phyloP scores from a whole-genome alignment of 2,888 invertebrate species.

The Metopia argyrocephala region DNA sequence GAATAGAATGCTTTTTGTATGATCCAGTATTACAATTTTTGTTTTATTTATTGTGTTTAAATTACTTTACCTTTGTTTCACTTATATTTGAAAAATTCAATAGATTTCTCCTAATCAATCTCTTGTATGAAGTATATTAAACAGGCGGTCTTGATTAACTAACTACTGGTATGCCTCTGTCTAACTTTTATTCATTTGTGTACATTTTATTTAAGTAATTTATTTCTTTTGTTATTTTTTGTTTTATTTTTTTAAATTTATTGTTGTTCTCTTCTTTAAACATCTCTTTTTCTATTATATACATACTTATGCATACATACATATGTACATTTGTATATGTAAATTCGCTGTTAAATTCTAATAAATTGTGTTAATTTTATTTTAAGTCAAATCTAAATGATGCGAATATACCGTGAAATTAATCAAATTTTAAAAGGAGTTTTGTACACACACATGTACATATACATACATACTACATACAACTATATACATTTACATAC shows the following conservation, averaged over 20 bases:
- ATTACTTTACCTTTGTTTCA: too few species aligned
- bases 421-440: slow-evolving; percentile 41
- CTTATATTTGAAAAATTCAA: too few species aligned
- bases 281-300: slow-evolving; percentile 10
- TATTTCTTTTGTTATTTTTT: background rate
- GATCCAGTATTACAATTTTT: too few species aligned
- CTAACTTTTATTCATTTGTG: too few species aligned
- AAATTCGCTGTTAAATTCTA: slow-evolving; percentile 74
- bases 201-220: background rate
- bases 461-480: background rate
- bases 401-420: slow-evolving; percentile 57
- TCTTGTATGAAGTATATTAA: too few species aligned
- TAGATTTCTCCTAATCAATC: too few species aligned
- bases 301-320: background rate
- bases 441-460: background rate
- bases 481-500: background rate
- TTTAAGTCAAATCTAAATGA: slow-evolving; percentile 73
- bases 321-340: too few species aligned
- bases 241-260: background rate
- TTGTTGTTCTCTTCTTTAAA: background rate
- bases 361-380: slow-evolving; percentile 76
- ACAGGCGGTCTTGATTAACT: too few species aligned
- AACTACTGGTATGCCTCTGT: too few species aligned
- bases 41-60: too few species aligned
- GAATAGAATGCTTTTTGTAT: too few species aligned